These are phyloP conservation scores for Discoglossus pictus DNA, from an alignment of 2,797 vertebrate species.

Conservation along the genomic window DNA sequence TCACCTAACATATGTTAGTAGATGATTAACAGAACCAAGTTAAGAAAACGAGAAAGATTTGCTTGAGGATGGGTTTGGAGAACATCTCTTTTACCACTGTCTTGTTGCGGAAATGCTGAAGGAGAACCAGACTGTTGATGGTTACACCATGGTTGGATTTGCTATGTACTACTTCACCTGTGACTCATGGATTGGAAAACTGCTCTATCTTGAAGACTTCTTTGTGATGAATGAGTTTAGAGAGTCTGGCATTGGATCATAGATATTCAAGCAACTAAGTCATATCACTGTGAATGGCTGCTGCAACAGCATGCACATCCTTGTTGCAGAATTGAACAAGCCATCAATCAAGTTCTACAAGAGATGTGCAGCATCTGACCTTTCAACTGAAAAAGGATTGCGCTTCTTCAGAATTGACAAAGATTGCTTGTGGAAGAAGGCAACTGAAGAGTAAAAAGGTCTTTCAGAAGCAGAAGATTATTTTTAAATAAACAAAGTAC, in stretches of 20 bases:
- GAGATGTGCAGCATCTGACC: slow-evolving; percentile 88
- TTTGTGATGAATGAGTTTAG: slow-evolving; percentile 90
- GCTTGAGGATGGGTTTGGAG: slow-evolving; percentile 79
- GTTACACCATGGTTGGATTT: slow-evolving; percentile 85
- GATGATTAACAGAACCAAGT: too few species aligned
- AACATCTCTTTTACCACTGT: slow-evolving; percentile 80
- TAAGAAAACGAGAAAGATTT: too few species aligned
- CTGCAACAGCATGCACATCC: slow-evolving; percentile 93
- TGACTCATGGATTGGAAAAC: slow-evolving; percentile 94
- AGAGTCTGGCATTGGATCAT: slow-evolving; percentile 92
- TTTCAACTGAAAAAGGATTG: slow-evolving; percentile 93
- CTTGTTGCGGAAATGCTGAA: slow-evolving; percentile 78
- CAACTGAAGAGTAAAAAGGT: slow-evolving; percentile 82
- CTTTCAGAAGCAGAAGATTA: slow-evolving; percentile 41
- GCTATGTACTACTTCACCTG: slow-evolving; percentile 99
- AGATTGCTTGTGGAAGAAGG: slow-evolving; percentile 87
- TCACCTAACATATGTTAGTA: too few species aligned
- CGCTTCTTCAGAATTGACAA: slow-evolving; percentile 92
- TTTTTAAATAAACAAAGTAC: too few species aligned
- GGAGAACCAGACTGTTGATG: slow-evolving; percentile 73
- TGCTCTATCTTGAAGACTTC: slow-evolving; percentile 96
- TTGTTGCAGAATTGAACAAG: slow-evolving; percentile 91
- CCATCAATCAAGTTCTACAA: slow-evolving; percentile 94
- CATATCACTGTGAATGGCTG: slow-evolving; percentile 88
- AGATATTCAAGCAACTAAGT: slow-evolving; percentile 90